A percentile compares a stretch with the other conserved stretches of the same genome.
Conservation (phyloP, 2,797 vertebrate genomes). For the Ammospiza maritima region DNA sequence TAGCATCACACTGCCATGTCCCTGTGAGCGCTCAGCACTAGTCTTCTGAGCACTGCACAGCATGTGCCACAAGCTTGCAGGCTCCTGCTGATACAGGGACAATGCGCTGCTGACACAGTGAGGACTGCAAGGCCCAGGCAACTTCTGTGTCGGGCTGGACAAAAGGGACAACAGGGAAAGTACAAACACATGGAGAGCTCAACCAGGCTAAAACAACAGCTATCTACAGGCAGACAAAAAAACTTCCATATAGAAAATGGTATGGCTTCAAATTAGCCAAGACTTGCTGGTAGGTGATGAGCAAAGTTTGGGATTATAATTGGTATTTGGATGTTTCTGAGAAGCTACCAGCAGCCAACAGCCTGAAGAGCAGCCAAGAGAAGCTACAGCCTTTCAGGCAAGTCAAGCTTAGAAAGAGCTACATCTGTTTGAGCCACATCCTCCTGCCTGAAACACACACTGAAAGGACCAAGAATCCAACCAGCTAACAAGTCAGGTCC, state of each 20-base stretch:
- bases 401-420: not conserved
- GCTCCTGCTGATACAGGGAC: not conserved
- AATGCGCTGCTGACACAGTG: accelerated
- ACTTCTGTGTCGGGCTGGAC: not conserved
- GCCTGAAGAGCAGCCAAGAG: not conserved
- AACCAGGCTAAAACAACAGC: not conserved
- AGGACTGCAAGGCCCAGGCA: not conserved
- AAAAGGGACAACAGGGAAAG: not conserved
- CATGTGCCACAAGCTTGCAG: not conserved
- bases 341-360: not conserved
- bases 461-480: not conserved
- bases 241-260: not conserved
- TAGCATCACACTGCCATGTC: accelerated
- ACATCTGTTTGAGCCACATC: not conserved
- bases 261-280: slow-evolving; percentile 57
- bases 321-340: not conserved
- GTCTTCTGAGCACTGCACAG: not conserved
- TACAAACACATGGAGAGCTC: not conserved
- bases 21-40: accelerated
- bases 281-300: slow-evolving; percentile 17
- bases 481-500: not conserved
- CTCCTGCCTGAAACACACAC: not conserved
- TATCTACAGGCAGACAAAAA: slow-evolving; percentile 32
- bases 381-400: slow-evolving; percentile 7
- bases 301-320: not conserved